A percentile compares a stretch with the other conserved stretches of the same genome.
These are phyloP conservation scores for Fukomys damarensis DNA, from an alignment of 2,113 vertebrate genomes.

Conservation along the genomic window DNA sequence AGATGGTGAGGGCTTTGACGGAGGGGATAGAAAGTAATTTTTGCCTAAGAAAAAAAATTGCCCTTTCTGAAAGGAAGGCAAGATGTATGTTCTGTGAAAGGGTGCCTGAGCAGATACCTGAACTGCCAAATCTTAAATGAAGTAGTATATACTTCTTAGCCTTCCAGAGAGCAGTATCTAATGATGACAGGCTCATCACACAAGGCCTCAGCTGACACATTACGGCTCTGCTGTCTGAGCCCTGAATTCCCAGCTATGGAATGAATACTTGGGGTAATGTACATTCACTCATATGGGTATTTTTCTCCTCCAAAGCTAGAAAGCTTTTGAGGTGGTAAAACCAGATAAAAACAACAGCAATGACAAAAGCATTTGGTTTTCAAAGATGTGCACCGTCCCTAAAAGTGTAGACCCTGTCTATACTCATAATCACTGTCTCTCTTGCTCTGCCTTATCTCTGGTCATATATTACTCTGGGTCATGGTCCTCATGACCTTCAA, in stretches of 20 bases:
- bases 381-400: background rate
- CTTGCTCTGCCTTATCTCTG: constrained; percentile 49
- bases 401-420: background rate
- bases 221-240: background rate
- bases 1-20: background rate
- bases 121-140: constrained; percentile 70
- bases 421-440: background rate
- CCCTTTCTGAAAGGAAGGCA: constrained; percentile 60
- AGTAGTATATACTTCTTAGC: constrained; percentile 66
- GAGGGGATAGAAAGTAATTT: background rate
- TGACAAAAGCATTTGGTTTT: constrained; percentile 3
- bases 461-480: background rate
- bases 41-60: constrained; percentile 46
- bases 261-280: background rate
- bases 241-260: background rate
- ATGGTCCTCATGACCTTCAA: background rate
- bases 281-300: background rate
- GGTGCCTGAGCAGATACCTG: constrained; percentile 58
- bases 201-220: background rate
- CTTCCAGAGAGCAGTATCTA: constrained; percentile 37
- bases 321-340: constrained; percentile 1
- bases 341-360: background rate
- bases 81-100: constrained; percentile 65
- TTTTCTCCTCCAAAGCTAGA: background rate
- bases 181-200: background rate